Evolutionary conservation across 1,140 invertebrate genomes (phyloP).

Genomic region (Macrobrachium rosenbergii): DNA sequence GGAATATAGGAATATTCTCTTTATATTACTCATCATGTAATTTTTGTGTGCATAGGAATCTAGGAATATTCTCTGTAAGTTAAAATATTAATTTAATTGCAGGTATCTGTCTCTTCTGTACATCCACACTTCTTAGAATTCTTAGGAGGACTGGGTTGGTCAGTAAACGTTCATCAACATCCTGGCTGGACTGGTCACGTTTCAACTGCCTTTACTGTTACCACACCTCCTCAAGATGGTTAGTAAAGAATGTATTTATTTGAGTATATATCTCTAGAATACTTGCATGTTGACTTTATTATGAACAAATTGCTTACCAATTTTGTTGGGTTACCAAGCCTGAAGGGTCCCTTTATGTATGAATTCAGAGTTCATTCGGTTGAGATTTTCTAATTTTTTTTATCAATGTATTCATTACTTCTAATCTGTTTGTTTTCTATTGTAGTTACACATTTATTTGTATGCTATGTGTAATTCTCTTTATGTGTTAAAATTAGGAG

Average conservation of each 20-base stretch:
- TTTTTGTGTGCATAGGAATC: too few species aligned
- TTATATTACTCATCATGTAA: too few species aligned
- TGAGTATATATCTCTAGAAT: too few species aligned
- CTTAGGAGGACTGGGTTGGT: constrained; percentile 86
- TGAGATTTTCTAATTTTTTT: not conserved
- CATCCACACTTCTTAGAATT: constrained; percentile 85
- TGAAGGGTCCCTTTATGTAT: too few species aligned
- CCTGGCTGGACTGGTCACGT: constrained; percentile 88
- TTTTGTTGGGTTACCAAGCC: too few species aligned
- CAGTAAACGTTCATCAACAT: constrained; percentile 86
- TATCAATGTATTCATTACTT: not conserved
- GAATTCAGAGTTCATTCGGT: too few species aligned
- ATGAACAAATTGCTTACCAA: too few species aligned
- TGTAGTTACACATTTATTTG: not conserved
- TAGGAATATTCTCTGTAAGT: too few species aligned
- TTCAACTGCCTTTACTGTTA: constrained; percentile 66
- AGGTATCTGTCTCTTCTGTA: constrained; percentile 74
- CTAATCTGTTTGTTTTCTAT: not conserved
- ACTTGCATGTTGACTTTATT: too few species aligned
- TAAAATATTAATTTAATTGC: constrained; percentile 11
- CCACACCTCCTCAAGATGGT: constrained; percentile 49
- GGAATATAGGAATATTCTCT: too few species aligned
- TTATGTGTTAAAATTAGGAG: not conserved
- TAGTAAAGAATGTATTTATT: not conserved
- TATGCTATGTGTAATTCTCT: not conserved